Conservation (phyloP, 2,113 vertebrate species). For the Gracilinanus agilis region DNA sequence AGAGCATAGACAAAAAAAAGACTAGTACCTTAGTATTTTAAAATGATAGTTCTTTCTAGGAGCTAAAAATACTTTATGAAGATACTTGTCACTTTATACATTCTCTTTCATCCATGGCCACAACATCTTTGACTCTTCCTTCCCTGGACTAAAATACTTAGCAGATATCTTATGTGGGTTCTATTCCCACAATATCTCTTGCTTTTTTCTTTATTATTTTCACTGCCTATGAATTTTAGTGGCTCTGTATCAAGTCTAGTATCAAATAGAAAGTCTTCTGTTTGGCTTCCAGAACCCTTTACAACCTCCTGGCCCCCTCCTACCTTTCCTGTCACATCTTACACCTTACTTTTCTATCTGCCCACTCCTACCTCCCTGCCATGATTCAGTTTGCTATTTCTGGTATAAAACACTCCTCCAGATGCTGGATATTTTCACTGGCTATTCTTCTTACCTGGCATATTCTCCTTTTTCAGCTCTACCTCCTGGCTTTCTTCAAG, state of each 20-base stretch:
- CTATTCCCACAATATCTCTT: background rate
- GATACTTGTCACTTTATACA: background rate
- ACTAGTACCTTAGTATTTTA: background rate
- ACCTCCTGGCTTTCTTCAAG: background rate
- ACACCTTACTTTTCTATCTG: background rate
- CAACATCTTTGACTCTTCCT: background rate
- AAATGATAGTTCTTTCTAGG: background rate
- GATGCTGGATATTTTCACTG: background rate
- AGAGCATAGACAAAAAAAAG: background rate
- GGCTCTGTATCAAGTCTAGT: background rate
- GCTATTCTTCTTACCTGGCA: background rate
- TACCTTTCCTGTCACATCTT: background rate
- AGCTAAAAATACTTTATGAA: background rate
- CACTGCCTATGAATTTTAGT: background rate
- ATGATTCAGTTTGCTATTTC: background rate
- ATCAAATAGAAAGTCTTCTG: background rate
- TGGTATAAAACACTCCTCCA: background rate
- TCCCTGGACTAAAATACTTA: background rate
- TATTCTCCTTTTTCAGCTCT: background rate
- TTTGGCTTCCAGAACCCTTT: background rate
- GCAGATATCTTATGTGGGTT: background rate
- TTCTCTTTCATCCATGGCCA: background rate
- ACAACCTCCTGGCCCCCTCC: background rate
- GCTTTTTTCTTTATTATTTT: background rate
- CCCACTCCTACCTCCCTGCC: background rate